These are phyloP conservation scores for Apis dorsata DNA, from an alignment of 1,140 invertebrate species.

Conservation along the genomic window DNA sequence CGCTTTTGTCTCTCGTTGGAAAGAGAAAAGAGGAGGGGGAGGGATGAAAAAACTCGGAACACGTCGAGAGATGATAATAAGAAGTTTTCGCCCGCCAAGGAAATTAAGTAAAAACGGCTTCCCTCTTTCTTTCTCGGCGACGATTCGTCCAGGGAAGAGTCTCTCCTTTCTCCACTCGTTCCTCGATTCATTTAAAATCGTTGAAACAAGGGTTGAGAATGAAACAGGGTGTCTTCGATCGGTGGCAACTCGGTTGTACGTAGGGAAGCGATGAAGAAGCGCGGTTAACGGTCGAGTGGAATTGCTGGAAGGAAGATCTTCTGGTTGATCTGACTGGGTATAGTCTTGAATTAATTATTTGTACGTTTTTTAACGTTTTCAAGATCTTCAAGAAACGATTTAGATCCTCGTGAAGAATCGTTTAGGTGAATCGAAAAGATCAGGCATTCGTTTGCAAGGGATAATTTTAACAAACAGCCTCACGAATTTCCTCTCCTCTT, in stretches of 20 bases:
- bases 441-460: too few relatives aligned
- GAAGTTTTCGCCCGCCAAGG: constrained; percentile 73
- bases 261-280: constrained; percentile 32
- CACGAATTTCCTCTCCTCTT: too few relatives aligned
- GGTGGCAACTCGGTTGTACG: neutral
- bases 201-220: neutral
- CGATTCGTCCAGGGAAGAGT: neutral
- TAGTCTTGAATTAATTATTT: constrained; percentile 8
- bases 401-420: too few relatives aligned
- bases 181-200: constrained; percentile 6
- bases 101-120: constrained; percentile 72
- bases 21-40: neutral
- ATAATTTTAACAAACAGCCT: too few relatives aligned
- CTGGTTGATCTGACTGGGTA: too few relatives aligned
- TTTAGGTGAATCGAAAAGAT: too few relatives aligned
- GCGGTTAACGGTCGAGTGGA: neutral
- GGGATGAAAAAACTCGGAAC: constrained; percentile 65
- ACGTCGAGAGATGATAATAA: constrained; percentile 75
- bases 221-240: constrained; percentile 37
- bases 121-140: constrained; percentile 32
- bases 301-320: neutral
- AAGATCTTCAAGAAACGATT: constrained; percentile 10
- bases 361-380: too few relatives aligned
- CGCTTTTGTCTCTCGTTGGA: constrained; percentile 72
- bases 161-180: constrained; percentile 5